phyloP scores from a whole-genome alignment of 2,113 vertebrate species.

The Oreochromis spilurus region DNA sequence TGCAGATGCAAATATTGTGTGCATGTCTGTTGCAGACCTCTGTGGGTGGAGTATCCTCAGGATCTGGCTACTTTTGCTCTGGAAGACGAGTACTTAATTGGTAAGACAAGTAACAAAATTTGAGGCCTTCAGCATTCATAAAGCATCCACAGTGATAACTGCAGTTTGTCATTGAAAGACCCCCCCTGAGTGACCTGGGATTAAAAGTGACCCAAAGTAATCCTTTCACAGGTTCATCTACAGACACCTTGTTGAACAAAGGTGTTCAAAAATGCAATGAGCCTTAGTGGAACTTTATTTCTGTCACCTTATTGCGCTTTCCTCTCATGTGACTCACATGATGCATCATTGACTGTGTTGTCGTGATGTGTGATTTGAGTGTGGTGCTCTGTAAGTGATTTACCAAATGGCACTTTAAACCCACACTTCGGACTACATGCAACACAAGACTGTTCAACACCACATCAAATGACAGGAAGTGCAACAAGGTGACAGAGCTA shows the following conservation, averaged over 20 bases:
- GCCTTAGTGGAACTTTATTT: not conserved
- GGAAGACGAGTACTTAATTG: slow-evolving; percentile 85
- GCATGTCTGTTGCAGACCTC: slow-evolving; percentile 65
- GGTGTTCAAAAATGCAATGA: not conserved
- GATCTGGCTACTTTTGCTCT: slow-evolving; percentile 78
- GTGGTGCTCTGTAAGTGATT: not conserved
- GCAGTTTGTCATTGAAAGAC: not conserved
- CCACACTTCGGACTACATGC: not conserved
- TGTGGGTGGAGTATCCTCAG: slow-evolving; percentile 86
- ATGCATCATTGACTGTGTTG: not conserved
- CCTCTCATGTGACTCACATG: not conserved
- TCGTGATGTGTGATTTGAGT: not conserved
- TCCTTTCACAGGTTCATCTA: not conserved
- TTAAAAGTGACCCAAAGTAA: not conserved
- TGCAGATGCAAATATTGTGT: not conserved
- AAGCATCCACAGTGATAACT: not conserved
- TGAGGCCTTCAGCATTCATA: not conserved
- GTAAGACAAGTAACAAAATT: slow-evolving; percentile 64
- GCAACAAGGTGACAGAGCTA: not conserved
- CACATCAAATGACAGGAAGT: not conserved
- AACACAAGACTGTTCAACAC: not conserved
- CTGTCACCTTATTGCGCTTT: not conserved
- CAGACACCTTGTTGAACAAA: not conserved
- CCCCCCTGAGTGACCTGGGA: fast-evolving
- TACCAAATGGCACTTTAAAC: not conserved